A percentile compares a stretch with the other conserved stretches of the same genome.
Conservation (phyloP, 2,888 invertebrate species). For the Melipona beecheii region DNA sequence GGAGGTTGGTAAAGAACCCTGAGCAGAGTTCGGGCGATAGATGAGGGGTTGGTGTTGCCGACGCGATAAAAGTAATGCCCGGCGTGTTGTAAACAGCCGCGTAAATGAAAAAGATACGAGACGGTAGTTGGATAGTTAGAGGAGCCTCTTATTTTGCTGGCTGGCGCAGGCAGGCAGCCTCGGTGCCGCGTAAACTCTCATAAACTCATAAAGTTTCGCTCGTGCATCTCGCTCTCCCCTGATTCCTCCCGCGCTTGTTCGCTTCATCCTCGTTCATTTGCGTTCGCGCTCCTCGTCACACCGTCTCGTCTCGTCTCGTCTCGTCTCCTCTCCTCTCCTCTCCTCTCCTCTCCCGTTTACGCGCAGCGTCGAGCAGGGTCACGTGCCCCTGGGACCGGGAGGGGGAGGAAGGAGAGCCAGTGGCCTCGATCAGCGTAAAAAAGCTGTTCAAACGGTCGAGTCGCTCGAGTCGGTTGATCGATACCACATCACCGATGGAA, state of each 20-base stretch:
- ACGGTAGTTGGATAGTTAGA: conserved; percentile 76
- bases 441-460: background rate
- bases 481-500: too few species aligned
- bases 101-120: conserved; percentile 79
- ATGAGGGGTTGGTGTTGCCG: background rate
- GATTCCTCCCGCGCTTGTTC: background rate
- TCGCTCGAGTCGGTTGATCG: too few species aligned
- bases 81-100: conserved; percentile 76
- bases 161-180: conserved; percentile 26
- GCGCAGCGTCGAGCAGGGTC: background rate
- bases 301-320: background rate
- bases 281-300: background rate
- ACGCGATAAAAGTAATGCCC: conserved; percentile 73
- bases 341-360: conserved; percentile 8
- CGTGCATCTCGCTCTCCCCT: conserved; percentile 21
- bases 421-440: background rate
- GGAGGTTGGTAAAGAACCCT: conserved; percentile 8
- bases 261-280: background rate
- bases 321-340: background rate
- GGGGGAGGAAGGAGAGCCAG: background rate
- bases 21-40: conserved; percentile 51
- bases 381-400: too few species aligned
- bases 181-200: conserved; percentile 63
- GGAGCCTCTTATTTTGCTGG: conserved; percentile 73
- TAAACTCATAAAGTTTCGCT: conserved; percentile 77